Evolutionary conservation across 1,140 invertebrate species (phyloP).

Genomic region (Drosophila paulistorum): DNA sequence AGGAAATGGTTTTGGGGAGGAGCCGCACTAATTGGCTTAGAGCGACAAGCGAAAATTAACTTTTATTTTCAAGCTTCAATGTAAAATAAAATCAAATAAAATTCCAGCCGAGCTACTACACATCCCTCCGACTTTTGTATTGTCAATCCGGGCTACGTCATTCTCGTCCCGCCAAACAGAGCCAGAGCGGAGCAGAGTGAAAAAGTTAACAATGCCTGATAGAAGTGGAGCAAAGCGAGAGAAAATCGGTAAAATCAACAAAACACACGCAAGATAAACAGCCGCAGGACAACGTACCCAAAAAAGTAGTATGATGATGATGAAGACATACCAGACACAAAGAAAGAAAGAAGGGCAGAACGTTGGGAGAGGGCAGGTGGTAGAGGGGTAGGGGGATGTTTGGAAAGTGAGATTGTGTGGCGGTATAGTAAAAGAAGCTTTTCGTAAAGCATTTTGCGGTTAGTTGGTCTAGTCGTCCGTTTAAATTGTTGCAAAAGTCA

Average conservation of each 20-base stretch:
- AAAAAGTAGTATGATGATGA: slow-evolving; percentile 1
- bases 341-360: background rate
- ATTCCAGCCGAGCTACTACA: slow-evolving; percentile 3
- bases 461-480: slow-evolving; percentile 10
- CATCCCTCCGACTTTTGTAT: no score
- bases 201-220: slow-evolving; percentile 56
- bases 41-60: slow-evolving; percentile 80
- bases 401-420: no score
- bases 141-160: slow-evolving; percentile 9
- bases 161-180: no score
- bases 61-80: slow-evolving; percentile 65
- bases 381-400: background rate
- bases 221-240: slow-evolving; percentile 22
- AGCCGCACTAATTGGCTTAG: slow-evolving; percentile 76
- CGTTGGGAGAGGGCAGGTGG: slow-evolving; percentile 1
- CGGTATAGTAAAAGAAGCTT: background rate
- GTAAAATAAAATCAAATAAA: slow-evolving; percentile 59
- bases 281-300: slow-evolving; percentile 32
- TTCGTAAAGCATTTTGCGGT: slow-evolving; percentile 3
- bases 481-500: slow-evolving; percentile 12
- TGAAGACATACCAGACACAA: background rate
- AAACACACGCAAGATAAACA: slow-evolving; percentile 77
- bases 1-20: background rate
- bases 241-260: slow-evolving; percentile 78
- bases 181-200: slow-evolving; percentile 20